A percentile compares a stretch with the other conserved stretches of the same genome.
Evolutionary conservation across 30 jellyfish, hydroid and myxozoan species (phyloP).

Genomic region (Cassiopea xamachana): DNA sequence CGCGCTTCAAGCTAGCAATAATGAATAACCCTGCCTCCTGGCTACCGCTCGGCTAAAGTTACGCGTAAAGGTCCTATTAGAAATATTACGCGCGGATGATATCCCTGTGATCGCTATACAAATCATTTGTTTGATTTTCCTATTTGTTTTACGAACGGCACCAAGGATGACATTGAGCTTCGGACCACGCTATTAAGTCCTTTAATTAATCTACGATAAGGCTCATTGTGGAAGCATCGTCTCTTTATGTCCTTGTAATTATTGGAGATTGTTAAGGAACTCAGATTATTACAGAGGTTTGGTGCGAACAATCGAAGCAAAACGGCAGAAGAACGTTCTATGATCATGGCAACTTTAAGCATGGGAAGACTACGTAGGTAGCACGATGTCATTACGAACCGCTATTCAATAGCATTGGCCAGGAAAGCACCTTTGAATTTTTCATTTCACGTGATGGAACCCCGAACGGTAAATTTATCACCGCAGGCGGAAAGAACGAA

Average conservation of each 20-base stretch:
- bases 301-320: conserved; percentile 45
- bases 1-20: background rate
- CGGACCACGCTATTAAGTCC: conserved; percentile 22
- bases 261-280: conserved; percentile 24
- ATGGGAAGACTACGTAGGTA: background rate
- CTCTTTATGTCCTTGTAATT: conserved; percentile 16
- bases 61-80: background rate
- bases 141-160: conserved; percentile 42
- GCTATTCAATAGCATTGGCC: background rate
- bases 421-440: background rate
- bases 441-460: background rate
- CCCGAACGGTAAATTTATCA: background rate
- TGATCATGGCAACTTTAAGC: background rate
- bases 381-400: background rate
- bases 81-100: background rate
- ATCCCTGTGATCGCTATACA: conserved; percentile 11
- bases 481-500: conserved; percentile 57
- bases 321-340: background rate
- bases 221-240: conserved; percentile 45
- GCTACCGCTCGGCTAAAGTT: background rate
- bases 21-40: background rate
- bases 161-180: conserved; percentile 19
- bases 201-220: conserved; percentile 68
- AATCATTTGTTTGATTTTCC: conserved; percentile 37
- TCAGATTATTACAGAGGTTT: conserved; percentile 39